These are phyloP conservation scores for Melanotaenia pygmaea DNA, from an alignment of 2,797 vertebrate genomes.

Conservation along the genomic window DNA sequence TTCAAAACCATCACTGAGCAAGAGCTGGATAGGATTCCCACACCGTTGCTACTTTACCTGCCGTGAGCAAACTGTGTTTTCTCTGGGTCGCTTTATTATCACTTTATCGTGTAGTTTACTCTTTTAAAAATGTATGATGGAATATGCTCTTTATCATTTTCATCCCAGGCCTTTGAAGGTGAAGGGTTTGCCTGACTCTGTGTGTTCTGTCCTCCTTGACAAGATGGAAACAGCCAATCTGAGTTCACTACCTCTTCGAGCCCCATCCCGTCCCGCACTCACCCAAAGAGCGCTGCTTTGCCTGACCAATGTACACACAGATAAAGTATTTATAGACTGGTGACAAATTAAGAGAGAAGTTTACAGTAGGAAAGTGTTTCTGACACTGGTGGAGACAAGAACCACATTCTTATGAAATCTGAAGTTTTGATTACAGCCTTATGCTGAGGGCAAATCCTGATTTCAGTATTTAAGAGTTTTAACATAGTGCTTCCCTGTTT, in stretches of 20 bases:
- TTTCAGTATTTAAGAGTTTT: neutral
- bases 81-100: neutral
- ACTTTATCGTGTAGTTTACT: neutral
- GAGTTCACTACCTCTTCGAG: conserved; percentile 49
- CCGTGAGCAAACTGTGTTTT: conserved; percentile 62
- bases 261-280: conserved; percentile 61
- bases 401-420: neutral
- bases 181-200: conserved; percentile 62
- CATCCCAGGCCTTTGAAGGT: conserved; percentile 64
- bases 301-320: conserved; percentile 52
- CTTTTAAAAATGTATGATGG: no score
- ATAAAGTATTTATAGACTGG: neutral
- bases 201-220: conserved; percentile 72
- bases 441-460: neutral
- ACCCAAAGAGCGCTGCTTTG: conserved; percentile 71
- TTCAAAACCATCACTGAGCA: conserved; percentile 67
- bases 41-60: conserved; percentile 61
- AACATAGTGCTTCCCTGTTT: conserved; percentile 2
- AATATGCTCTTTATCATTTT: neutral
- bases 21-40: conserved; percentile 72
- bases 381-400: neutral
- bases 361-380: neutral
- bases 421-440: neutral
- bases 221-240: conserved; percentile 75
- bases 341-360: neutral